Evolutionary conservation across 2,797 vertebrate genomes (phyloP).

Genomic region (Squalus acanthias): DNA sequence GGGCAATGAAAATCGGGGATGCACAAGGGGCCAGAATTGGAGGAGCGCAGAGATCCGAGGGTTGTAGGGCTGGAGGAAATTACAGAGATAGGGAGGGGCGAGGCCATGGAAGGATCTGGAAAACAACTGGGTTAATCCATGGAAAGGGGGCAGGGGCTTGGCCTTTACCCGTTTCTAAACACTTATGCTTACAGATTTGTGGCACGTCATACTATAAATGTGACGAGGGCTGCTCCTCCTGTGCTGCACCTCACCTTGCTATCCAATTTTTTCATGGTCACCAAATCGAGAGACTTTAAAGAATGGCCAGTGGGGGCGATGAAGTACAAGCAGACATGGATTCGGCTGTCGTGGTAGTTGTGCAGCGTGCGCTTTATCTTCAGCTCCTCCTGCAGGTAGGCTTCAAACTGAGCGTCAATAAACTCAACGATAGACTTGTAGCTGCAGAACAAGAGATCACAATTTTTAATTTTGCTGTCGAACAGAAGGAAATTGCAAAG

Average conservation of each 20-base stretch:
- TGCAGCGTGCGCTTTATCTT: constrained; percentile 94
- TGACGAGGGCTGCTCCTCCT: not conserved
- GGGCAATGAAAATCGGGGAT: not conserved
- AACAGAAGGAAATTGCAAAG: not conserved
- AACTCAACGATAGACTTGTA: constrained; percentile 97
- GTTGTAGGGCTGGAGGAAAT: not conserved
- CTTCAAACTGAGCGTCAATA: constrained; percentile 92
- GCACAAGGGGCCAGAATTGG: not conserved
- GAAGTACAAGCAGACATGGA: constrained; percentile 93
- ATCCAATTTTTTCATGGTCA: constrained; percentile 98
- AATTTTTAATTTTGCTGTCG: not conserved
- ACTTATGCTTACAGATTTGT: not conserved
- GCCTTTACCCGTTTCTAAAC: not conserved
- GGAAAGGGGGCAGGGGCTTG: not conserved
- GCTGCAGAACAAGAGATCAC: constrained; percentile 54
- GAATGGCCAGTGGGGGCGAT: constrained; percentile 96
- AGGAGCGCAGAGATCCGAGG: not conserved
- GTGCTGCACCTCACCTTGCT: constrained; percentile 76
- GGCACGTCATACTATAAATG: not conserved
- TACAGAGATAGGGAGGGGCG: not conserved
- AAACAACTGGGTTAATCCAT: not conserved
- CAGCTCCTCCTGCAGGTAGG: constrained; percentile 93
- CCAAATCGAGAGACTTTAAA: constrained; percentile 88
- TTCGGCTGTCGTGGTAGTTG: constrained; percentile 89
- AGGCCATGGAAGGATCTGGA: too few species aligned